These are phyloP conservation scores for Gallinago jamesoni DNA, from an alignment of 2,113 vertebrate species.

Conservation along the genomic window DNA sequence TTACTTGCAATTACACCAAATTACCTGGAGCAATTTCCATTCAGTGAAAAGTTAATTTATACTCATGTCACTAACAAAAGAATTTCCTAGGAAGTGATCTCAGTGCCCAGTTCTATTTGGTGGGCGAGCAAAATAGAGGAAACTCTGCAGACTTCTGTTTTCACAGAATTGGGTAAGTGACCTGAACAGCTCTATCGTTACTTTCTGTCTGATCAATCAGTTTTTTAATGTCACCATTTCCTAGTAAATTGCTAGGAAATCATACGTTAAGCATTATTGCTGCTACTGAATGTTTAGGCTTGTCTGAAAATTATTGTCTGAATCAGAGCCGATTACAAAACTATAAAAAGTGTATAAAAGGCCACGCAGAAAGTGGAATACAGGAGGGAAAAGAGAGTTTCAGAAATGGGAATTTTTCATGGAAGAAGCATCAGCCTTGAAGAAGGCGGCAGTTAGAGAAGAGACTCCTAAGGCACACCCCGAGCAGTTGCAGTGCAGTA, in stretches of 20 bases:
- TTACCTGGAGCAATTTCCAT: not conserved
- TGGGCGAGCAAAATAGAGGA: not conserved
- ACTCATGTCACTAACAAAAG: not conserved
- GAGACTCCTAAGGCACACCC: not conserved
- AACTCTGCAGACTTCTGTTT: not conserved
- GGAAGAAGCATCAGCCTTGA: not conserved
- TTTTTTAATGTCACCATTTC: not conserved
- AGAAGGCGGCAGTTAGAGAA: not conserved
- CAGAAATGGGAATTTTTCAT: not conserved
- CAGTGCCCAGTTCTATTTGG: not conserved
- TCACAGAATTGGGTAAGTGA: not conserved
- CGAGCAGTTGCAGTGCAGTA: not conserved
- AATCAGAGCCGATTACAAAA: not conserved
- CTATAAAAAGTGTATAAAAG: not conserved
- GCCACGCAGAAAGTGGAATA: not conserved
- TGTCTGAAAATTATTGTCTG: not conserved
- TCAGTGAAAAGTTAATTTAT: not conserved
- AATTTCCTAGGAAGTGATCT: slow-evolving; percentile 25
- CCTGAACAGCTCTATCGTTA: not conserved
- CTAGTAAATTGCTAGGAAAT: not conserved
- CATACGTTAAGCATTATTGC: not conserved
- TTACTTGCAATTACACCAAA: not conserved
- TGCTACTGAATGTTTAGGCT: not conserved
- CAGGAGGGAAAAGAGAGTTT: not conserved
- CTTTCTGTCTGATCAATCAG: not conserved